phyloP scores from a whole-genome alignment of 2,113 vertebrate species.

The Gasterosteus nipponicus region DNA sequence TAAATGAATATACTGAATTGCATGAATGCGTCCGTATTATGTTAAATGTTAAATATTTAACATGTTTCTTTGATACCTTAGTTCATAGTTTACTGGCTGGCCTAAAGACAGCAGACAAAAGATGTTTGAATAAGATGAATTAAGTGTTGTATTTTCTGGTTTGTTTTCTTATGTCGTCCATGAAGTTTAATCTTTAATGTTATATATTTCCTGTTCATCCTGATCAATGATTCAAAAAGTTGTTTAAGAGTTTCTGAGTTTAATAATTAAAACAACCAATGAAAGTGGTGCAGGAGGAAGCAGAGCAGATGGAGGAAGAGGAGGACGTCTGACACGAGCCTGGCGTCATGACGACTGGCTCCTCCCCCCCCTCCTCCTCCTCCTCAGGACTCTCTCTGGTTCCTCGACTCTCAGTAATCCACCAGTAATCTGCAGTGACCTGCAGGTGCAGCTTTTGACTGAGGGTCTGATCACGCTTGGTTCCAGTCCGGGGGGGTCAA shows the following conservation, averaged over 20 bases:
- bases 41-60: too few species aligned
- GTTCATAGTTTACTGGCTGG: too few species aligned
- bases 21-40: too few species aligned
- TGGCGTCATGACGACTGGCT: not conserved
- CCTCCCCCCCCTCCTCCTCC: not conserved
- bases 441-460: not conserved
- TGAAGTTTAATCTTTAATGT: not conserved
- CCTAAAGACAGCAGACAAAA: too few species aligned
- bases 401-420: not conserved
- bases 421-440: not conserved
- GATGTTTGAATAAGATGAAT: too few species aligned
- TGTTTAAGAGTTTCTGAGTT: too few species aligned
- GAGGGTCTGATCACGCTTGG: not conserved
- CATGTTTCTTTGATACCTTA: too few species aligned
- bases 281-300: too few species aligned
- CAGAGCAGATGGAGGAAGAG: not conserved
- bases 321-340: not conserved
- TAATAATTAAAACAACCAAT: too few species aligned
- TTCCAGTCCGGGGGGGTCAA: not conserved
- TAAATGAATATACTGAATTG: too few species aligned
- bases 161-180: not conserved
- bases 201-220: not conserved
- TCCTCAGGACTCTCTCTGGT: not conserved
- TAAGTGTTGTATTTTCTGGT: not conserved
- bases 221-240: too few species aligned